phyloP scores from a whole-genome alignment of 1,140 invertebrate species.

The Diorhabda sublineata region DNA sequence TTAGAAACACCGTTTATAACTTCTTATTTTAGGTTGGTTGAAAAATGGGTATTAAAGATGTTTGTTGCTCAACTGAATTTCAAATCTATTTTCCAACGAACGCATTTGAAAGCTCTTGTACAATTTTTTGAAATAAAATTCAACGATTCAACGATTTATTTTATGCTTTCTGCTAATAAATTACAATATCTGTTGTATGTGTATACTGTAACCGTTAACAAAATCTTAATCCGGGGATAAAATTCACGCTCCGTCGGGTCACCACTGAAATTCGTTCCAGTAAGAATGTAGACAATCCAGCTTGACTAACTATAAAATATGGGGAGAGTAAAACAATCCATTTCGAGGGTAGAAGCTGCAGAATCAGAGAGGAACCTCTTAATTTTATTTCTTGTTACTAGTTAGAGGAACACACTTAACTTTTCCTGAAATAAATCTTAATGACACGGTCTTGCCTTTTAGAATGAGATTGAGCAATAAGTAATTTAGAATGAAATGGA shows the following conservation, averaged over 20 bases:
- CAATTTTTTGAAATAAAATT: too few relatives aligned
- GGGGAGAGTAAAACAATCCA: conserved; percentile 17
- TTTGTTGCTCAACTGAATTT: too few relatives aligned
- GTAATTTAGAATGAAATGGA: not conserved
- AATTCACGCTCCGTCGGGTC: conserved; percentile 6
- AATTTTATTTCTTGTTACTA: conserved; percentile 19
- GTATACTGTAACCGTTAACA: too few relatives aligned
- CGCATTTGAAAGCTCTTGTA: too few relatives aligned
- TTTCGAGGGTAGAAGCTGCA: conserved; percentile 1
- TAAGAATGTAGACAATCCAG: conserved; percentile 9
- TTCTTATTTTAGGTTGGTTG: too few relatives aligned
- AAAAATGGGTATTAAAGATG: too few relatives aligned
- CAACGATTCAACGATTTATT: too few relatives aligned
- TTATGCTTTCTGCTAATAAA: too few relatives aligned
- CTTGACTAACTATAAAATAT: conserved; percentile 16
- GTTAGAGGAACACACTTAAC: conserved; percentile 18
- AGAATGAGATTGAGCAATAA: not conserved
- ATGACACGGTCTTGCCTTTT: conserved; percentile 8
- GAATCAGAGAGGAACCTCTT: conserved; percentile 14
- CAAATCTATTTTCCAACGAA: too few relatives aligned
- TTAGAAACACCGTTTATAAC: too few relatives aligned
- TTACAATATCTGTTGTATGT: too few relatives aligned
- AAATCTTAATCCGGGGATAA: conserved; percentile 7
- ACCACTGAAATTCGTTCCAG: conserved; percentile 5
- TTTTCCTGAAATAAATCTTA: conserved; percentile 19